These are phyloP conservation scores for Drosophila peninsularis DNA, from an alignment of 2,888 invertebrate species.

Conservation along the genomic window DNA sequence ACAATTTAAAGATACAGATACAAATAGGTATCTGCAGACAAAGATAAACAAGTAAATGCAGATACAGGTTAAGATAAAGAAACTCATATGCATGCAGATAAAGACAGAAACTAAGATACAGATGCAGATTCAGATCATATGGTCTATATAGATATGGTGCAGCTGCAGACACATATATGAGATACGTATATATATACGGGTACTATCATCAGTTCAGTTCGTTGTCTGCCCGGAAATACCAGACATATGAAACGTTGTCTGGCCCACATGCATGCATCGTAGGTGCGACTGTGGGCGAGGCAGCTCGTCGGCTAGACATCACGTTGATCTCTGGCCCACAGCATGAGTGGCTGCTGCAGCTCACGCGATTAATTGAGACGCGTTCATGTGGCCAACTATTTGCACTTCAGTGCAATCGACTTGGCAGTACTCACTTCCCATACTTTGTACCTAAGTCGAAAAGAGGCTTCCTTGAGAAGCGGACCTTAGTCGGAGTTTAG, in stretches of 20 bases:
- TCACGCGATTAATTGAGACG: neutral
- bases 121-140: no score
- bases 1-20: neutral
- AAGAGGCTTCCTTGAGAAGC: neutral
- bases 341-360: neutral
- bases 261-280: neutral
- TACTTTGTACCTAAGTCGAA: neutral
- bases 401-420: neutral
- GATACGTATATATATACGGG: no score
- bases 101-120: neutral
- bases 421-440: neutral
- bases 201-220: no score
- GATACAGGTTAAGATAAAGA: neutral
- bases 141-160: no score
- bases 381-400: neutral
- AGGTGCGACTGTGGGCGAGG: neutral
- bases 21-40: neutral
- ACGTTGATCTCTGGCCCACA: neutral
- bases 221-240: no score
- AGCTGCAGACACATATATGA: neutral
- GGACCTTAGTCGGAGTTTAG: no score
- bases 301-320: slow-evolving; percentile 7
- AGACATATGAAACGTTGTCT: no score
- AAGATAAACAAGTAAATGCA: slow-evolving; percentile 1
- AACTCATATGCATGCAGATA: neutral